Conservation (phyloP, 2,888 invertebrate genomes). For the Erebia epiphron region DNA sequence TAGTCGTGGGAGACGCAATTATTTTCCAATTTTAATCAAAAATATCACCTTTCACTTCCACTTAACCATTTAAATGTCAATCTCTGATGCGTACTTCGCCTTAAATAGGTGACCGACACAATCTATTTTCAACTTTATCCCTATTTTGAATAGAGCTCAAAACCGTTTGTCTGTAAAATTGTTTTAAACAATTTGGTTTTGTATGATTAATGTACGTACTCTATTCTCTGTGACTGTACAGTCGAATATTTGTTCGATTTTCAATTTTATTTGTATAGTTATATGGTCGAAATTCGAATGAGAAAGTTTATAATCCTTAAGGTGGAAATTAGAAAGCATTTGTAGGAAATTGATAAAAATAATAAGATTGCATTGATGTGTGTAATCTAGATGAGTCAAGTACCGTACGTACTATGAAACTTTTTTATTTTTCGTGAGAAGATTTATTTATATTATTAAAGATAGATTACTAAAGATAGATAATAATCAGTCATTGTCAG, state of each 20-base stretch:
- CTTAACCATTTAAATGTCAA: constrained; percentile 82
- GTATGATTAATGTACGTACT: constrained; percentile 77
- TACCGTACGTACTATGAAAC: constrained; percentile 27
- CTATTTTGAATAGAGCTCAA: constrained; percentile 44
- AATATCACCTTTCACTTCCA: constrained; percentile 81
- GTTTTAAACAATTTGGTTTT: constrained; percentile 76
- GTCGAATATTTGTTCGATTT: constrained; percentile 39
- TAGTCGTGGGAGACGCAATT: constrained; percentile 81
- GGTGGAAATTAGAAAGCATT: constrained; percentile 64
- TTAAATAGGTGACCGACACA: constrained; percentile 49
- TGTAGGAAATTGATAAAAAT: constrained; percentile 69
- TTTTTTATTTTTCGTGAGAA: constrained; percentile 45
- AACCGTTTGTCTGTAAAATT: constrained; percentile 44
- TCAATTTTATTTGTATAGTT: constrained; percentile 36
- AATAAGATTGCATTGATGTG: constrained; percentile 64
- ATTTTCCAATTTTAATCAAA: constrained; percentile 83
- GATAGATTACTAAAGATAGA: constrained; percentile 38
- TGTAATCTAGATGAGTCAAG: constrained; percentile 45
- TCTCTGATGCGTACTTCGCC: constrained; percentile 60
- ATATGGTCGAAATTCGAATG: constrained; percentile 40
- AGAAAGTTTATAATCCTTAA: constrained; percentile 43
- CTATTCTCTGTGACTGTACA: constrained; percentile 55
- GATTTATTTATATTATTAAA: constrained; percentile 38
- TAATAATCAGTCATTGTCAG: constrained; percentile 52
- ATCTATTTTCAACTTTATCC: constrained; percentile 46